These are phyloP conservation scores for Tapera naevia DNA, from an alignment of 2,797 vertebrate genomes.

Conservation along the genomic window DNA sequence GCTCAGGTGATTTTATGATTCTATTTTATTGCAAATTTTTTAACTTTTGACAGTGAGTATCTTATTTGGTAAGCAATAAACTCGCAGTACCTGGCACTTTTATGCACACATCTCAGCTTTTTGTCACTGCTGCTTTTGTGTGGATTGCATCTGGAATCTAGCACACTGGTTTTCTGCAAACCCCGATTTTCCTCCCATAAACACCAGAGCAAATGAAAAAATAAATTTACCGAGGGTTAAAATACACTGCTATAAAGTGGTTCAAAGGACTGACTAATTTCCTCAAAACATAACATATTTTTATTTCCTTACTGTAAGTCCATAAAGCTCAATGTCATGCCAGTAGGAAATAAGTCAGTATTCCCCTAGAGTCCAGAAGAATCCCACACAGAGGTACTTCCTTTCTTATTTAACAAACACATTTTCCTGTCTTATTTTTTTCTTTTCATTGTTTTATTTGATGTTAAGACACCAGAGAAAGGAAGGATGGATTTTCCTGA, in stretches of 20 bases:
- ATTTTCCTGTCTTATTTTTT: not conserved
- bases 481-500: not conserved
- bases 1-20: too few species aligned
- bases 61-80: constrained; percentile 17
- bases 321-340: accelerated
- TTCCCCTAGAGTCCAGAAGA: not conserved
- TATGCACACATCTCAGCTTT: not conserved
- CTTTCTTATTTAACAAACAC: not conserved
- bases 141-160: not conserved
- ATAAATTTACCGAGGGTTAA: not conserved
- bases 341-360: not conserved
- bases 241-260: not conserved
- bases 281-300: accelerated
- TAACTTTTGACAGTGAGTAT: constrained; percentile 33
- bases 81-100: not conserved
- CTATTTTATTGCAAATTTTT: constrained; percentile 32
- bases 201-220: not conserved
- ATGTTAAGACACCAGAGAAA: not conserved
- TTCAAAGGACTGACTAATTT: not conserved
- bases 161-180: not conserved
- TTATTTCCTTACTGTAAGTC: not conserved
- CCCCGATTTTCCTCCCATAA: not conserved
- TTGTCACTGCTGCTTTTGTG: not conserved
- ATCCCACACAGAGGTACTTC: not conserved
- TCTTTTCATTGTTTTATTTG: not conserved